phyloP scores from a whole-genome alignment of 2,113 vertebrate genomes.

The Lampris incognitus region DNA sequence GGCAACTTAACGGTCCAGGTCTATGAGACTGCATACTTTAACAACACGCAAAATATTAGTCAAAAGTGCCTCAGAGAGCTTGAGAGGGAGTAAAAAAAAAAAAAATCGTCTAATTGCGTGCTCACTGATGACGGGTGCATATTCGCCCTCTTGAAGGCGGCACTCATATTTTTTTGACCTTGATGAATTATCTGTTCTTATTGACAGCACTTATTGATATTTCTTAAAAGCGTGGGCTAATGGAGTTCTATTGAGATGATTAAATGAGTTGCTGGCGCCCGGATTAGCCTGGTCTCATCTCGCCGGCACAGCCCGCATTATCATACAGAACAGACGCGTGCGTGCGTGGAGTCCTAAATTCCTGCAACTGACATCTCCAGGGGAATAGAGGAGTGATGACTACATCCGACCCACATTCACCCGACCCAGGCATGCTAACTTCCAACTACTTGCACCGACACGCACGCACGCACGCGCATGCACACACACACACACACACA shows the following conservation, averaged over 20 bases:
- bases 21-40: slow-evolving; percentile 37
- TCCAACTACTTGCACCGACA: slow-evolving; percentile 63
- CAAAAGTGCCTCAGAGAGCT: slow-evolving; percentile 56
- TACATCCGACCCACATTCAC: slow-evolving; percentile 81
- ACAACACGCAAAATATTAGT: slow-evolving; percentile 61
- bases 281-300: slow-evolving; percentile 81
- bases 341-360: slow-evolving; percentile 81
- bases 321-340: slow-evolving; percentile 80
- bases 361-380: slow-evolving; percentile 78
- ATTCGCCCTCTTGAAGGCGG: slow-evolving; percentile 59
- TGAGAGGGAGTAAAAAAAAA: slow-evolving; percentile 47
- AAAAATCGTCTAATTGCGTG: slow-evolving; percentile 67
- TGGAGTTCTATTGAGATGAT: slow-evolving; percentile 81
- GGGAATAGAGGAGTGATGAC: slow-evolving; percentile 76
- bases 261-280: slow-evolving; percentile 78
- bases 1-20: slow-evolving; percentile 36
- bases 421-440: slow-evolving; percentile 59
- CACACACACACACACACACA: slow-evolving; percentile 12
- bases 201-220: slow-evolving; percentile 83
- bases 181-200: slow-evolving; percentile 81
- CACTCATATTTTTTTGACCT: slow-evolving; percentile 77
- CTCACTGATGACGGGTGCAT: slow-evolving; percentile 63
- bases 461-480: slow-evolving; percentile 45
- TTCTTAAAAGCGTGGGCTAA: slow-evolving; percentile 80
- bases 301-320: slow-evolving; percentile 75